Base-by-base conservation (phyloP, 2,888 invertebrate species). In the Ectemnius lituratus region DNA sequence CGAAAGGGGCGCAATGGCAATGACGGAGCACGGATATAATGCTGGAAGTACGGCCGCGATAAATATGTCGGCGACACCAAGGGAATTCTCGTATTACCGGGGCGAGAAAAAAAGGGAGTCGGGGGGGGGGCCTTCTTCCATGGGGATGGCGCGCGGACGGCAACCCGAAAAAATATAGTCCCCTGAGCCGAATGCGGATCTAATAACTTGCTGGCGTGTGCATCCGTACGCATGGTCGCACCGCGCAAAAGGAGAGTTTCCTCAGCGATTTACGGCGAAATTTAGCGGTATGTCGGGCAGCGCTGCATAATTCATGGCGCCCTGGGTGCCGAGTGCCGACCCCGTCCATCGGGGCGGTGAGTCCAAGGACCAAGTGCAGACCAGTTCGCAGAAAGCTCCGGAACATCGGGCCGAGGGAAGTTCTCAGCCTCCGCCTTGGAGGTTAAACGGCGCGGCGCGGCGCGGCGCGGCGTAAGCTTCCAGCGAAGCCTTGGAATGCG, bases 231-330 rank as follows among this genome's bases (percentile, higher is more conserved):
- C 52, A 16, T 14, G n/a, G 52, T 16, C 16, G n/a, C n/a, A 16
- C 16, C 16, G 52, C 77, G 72, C 77, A 77, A 71, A 77, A 73
- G 67, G 77, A 65, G 76, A 82, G 68, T 76, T 81, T 76, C 68
- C 80, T 66, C 72, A 67, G 74, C 70, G 80, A 82, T 76, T 72
- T 73, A 82, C 73, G 70, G 68, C 76, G 80, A 81, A 82, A 81
- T 82, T 82, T 80, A 82, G 70, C 78, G 78, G 78, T 77, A 77
- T 77, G 78, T 78, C 78, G 78, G 78, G 78, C 78, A 77, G 65
- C 78, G 78, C 77, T 77, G 77, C 78, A 77, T 78, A 78, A 78
- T 78, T 78, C 78, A 78, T 75, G 78, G 78, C 78, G 78, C 77
- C 78, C 77, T 77, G 77, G 78, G 78, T 77, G 78, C 78, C 78